A percentile compares a stretch with the other conserved stretches of the same genome.
These are phyloP conservation scores for Pterostichus madidus DNA, from an alignment of 2,888 invertebrate species.

Conservation along the genomic window DNA sequence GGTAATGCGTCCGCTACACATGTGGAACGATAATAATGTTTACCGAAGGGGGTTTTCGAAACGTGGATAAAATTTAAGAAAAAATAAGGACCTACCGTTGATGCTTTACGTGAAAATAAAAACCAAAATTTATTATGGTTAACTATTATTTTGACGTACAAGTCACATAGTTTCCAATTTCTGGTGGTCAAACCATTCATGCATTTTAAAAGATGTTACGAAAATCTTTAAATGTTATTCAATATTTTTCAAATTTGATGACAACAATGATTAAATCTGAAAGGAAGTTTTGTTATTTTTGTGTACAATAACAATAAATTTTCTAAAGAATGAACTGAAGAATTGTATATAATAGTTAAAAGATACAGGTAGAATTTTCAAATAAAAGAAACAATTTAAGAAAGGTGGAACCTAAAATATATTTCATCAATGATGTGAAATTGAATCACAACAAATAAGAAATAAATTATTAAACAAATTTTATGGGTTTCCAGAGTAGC, in stretches of 20 bases:
- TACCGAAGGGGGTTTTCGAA: no score
- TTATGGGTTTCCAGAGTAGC: neutral
- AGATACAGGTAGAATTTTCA: conserved; percentile 27
- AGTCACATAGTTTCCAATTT: no score
- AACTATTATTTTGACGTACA: no score
- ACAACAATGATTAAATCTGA: conserved; percentile 19
- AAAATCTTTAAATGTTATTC: conserved; percentile 5
- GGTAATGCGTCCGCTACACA: conserved; percentile 27
- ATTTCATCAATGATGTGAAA: conserved; percentile 5
- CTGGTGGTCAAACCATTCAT: conserved; percentile 9
- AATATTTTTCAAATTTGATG: conserved; percentile 29
- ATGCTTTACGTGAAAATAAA: neutral
- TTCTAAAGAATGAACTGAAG: conserved; percentile 23
- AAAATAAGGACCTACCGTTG: neutral
- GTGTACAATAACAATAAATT: conserved; percentile 36
- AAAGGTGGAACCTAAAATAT: conserved; percentile 2
- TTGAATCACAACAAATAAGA: neutral
- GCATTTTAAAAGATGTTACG: neutral
- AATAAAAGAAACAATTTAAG: conserved; percentile 45
- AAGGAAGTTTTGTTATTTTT: neutral
- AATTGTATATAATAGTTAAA: neutral
- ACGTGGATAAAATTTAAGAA: neutral
- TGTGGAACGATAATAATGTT: neutral
- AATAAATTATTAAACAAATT: neutral
- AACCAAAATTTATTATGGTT: no score